Evolutionary conservation across 2,888 invertebrate genomes (phyloP), one percentile per base, ranked within the genome.

Genomic region (Hyppa rectilinea): DNA sequence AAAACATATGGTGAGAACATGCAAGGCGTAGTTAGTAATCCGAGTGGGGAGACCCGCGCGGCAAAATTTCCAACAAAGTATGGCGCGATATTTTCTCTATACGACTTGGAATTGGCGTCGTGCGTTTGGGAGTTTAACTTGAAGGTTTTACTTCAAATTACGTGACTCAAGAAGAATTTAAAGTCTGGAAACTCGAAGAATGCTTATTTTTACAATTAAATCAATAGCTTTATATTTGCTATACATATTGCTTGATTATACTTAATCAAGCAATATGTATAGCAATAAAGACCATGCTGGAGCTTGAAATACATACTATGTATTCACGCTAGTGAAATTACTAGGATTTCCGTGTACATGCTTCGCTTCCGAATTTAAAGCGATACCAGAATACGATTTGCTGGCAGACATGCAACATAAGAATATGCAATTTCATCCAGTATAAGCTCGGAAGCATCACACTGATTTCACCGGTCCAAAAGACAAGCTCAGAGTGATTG

Each of bases 1-100:
- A 73, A 68, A 73, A 70, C 75, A 82, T 78, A 75, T 76, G 75
- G 67, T 63, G 65, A 52, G 65, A 78, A 78, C 49, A 71, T 84
- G 70, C 59, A 69, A 50, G 40, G n/a, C 70, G 63, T 47, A 58
- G 60, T 40, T 26, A 20, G 34, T 29, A 71, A 67, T 40, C 58
- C 40, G 55, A 68, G 38, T 62, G 67, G 53, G 56, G 56, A 78
- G 58, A 67, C 45, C 47, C 55, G 70, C 65, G 65, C 60, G 64
- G 68, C 43, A 66, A 65, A 66, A 73, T 68, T 75, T 69, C 68
- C 60, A 55, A 69, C 81, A 64, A 70, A 73, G 64, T 80, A 71
- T 81, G 40, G 40, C n/a, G 47, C 49, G 43, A 59, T 72, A 80
- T 82, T 83, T 77, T 74, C 77, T 67, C 49, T 70, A 62, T 26